Evolutionary conservation across 1,140 invertebrate genomes (phyloP).

Genomic region (Drosophila burlai): DNA sequence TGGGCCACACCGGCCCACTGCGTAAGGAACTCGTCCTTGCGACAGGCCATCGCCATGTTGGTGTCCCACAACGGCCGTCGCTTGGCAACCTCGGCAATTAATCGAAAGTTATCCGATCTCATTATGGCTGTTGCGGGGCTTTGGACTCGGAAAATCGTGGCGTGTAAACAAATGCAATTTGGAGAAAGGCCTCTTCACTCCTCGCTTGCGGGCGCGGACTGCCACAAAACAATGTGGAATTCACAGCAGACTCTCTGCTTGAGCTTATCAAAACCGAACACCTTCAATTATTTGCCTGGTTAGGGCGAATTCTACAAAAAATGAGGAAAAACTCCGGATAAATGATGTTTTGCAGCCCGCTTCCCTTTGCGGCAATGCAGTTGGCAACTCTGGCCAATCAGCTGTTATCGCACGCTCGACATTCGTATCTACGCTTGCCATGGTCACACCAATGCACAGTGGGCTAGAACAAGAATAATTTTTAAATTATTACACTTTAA

Average conservation of each 20-base stretch:
- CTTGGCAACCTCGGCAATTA: slow-evolving; percentile 56
- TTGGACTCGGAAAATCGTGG: slow-evolving; percentile 1
- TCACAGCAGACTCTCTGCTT: not conserved
- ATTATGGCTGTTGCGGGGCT: slow-evolving; percentile 14
- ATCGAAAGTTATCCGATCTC: slow-evolving; percentile 60
- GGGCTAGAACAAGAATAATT: not conserved
- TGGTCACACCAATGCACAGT: slow-evolving; percentile 13
- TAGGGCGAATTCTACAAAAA: not conserved
- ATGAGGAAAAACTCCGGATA: not conserved
- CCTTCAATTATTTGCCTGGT: not conserved
- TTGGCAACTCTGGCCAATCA: slow-evolving; percentile 15
- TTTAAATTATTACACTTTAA: not conserved
- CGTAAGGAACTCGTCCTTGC: slow-evolving; percentile 46
- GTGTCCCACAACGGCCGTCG: slow-evolving; percentile 65
- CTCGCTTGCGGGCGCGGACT: not conserved
- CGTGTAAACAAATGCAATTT: slow-evolving; percentile 52
- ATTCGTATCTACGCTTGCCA: not conserved
- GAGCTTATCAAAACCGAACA: not conserved
- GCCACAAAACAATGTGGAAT: not conserved
- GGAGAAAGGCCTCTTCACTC: not conserved
- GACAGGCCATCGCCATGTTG: slow-evolving; percentile 34
- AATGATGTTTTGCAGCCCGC: not conserved
- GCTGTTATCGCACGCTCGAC: slow-evolving; percentile 23
- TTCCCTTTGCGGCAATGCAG: not conserved
- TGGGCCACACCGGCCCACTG: slow-evolving; percentile 58